Evolutionary conservation across 1,140 invertebrate genomes (phyloP), one percentile per base, ranked within the genome.

Genomic region (Pseudomyrmex pallidus): DNA sequence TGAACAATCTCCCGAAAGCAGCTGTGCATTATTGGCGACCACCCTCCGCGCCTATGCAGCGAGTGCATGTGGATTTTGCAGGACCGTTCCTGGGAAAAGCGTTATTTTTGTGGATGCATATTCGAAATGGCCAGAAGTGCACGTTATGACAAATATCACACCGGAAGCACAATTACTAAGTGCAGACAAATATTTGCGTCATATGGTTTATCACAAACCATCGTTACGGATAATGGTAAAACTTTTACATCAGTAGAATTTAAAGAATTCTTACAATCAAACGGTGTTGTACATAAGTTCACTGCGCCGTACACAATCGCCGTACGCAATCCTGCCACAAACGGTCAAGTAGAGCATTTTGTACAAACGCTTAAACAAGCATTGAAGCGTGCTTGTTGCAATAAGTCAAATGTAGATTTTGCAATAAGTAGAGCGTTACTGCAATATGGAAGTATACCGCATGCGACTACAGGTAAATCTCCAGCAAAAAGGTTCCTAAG

Each of bases 41-140:
- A 1, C 44, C 56, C 0, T n/a, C 7, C 0, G 4, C n/a, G 5
- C 5, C 44, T 1, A 57, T 74, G 7, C 1, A 62, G 1, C 9
- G 94, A 52, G 64, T 95, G 0, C 94, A 95, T 82, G 87, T 95
- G 0, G 95, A 95, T 82, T 95, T 93, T 88, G 93, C 93, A 8
- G 94, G 94, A 7, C 94, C 92, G 25, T 93, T 93, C 66, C 25
- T 89, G 35, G 87, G 88, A 2, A 83, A 91, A 73, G 89, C 74
- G 70, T 94, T 15, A 89, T 95, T 50, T 50, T 94, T 2, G 88
- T 94, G 2, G 94, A 95, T 88, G 77, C 93, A 2, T 92, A 13
- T 48, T 67, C 62, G 0, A 70, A 70, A 25, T 70, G 50, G 50
- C 50, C 67, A 0, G 25, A 46, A 17, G 63, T 80, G 10, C 35